Conservation (phyloP, 2,888 invertebrate genomes). For the Achlya flavicornis region DNA sequence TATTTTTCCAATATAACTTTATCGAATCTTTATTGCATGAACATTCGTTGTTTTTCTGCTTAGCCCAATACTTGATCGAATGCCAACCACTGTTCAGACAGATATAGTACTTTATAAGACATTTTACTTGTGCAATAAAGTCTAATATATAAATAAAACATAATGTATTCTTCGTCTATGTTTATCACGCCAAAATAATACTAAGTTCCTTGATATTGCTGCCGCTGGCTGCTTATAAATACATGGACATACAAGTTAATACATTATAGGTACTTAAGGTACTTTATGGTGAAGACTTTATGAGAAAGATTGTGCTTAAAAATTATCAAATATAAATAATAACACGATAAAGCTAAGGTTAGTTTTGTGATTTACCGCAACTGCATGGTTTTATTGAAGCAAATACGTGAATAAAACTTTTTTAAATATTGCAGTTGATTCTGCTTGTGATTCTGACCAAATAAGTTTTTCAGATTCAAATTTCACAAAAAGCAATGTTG, state of each 20-base stretch:
- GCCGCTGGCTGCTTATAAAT: background rate
- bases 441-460: too few relatives aligned
- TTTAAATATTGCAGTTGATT: too few relatives aligned
- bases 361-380: too few relatives aligned
- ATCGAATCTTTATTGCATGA: conserved; percentile 28
- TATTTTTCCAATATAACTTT: conserved; percentile 20
- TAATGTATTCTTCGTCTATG: background rate
- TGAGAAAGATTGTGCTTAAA: too few relatives aligned
- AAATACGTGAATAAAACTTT: too few relatives aligned
- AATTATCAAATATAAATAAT: too few relatives aligned
- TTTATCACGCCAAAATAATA: conserved; percentile 2
- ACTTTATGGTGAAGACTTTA: too few relatives aligned
- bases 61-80: conserved; percentile 38
- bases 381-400: too few relatives aligned
- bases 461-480: too few relatives aligned
- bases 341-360: too few relatives aligned
- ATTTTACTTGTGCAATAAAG: conserved; percentile 30
- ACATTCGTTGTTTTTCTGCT: conserved; percentile 31
- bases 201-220: background rate
- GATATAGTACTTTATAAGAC: conserved; percentile 24
- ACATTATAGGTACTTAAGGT: too few relatives aligned
- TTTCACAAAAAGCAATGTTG: too few relatives aligned
- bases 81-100: conserved; percentile 34
- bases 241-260: background rate
- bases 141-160: conserved; percentile 27